Base-by-base conservation (phyloP, 2,113 vertebrate genomes). In the Coptodon rendalli region DNA sequence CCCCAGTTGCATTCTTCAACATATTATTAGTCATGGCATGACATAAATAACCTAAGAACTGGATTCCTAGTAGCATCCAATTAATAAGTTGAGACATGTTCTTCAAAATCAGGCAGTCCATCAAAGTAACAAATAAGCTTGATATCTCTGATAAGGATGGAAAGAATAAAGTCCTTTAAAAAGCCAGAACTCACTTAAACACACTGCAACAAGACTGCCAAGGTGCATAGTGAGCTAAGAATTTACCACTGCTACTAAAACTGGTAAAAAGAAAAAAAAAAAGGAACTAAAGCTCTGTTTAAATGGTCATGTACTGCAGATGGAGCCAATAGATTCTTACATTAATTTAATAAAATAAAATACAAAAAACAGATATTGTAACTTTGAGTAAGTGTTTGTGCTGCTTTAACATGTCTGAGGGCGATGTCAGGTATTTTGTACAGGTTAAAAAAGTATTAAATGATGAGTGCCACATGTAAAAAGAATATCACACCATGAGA, bases 211-310 rank as follows among this genome's bases (percentile, higher is more conserved):
- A 54, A 6, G 52, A 1, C 52, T 12, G 0, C 52, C 52, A 22
- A 22, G 52, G 10, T 54, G n/a, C 0, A 54, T 54, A 54, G 52
- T 24, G 6, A 0, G 3, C 1, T 22, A 54, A 54, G 0, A 12
- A 22, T 22, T 54, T 54, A 12, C 52, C n/a, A 54, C n/a, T 54
- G 52, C 0, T 54, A 22, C 52, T 54, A 0, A 54, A 54, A 12
- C n/a, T 0, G n/a, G 5, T 54, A 54, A 54, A 54, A 54, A 22
- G 10, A 54, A 9, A 0, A 11, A 34, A n/a, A 2, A 48, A 16
- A n/a, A n/a, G 6, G 43, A 2, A 45, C 1, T 6, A 0, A 48
- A 48, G 43, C 43, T 48, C 3, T 16, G 0, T 0, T 16, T 6
- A 48, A 7, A 48, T 48, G 0, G 2, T 7, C 13, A 48, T 0